These are phyloP conservation scores for Diadema setosum DNA, from an alignment of 35 echinoderm and acorn worm genomes.

Conservation along the genomic window DNA sequence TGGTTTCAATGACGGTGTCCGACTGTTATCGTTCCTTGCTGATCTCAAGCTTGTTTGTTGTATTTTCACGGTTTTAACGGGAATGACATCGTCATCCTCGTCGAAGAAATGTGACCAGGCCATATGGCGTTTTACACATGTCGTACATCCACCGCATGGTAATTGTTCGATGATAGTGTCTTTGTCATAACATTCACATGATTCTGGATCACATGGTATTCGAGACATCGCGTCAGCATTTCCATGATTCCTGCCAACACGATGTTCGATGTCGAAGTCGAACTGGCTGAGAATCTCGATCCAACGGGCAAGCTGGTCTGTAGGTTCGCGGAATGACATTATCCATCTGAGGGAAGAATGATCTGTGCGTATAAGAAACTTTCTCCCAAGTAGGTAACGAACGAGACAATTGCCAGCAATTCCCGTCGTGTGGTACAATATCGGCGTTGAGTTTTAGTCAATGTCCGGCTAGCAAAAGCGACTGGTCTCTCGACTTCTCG, in stretches of 20 bases:
- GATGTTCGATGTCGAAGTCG: conserved; percentile 33
- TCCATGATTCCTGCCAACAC: neutral
- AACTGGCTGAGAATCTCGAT: conserved; percentile 24
- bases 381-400: conserved; percentile 16
- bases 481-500: conserved; percentile 21
- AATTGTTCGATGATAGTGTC: neutral
- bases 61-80: neutral
- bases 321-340: conserved; percentile 9
- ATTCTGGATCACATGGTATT: conserved; percentile 1
- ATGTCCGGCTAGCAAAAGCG: conserved; percentile 15
- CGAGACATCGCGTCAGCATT: conserved; percentile 56
- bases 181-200: neutral
- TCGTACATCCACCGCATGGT: conserved; percentile 27
- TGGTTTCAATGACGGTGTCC: too few species aligned
- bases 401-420: conserved; percentile 21
- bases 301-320: conserved; percentile 26
- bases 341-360: conserved; percentile 38
- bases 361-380: conserved; percentile 33
- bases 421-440: conserved; percentile 39
- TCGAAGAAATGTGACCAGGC: conserved; percentile 10
- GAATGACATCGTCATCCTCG: neutral
- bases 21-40: neutral
- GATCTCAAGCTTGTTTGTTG: neutral
- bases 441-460: conserved; percentile 25
- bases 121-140: neutral